Evolutionary conservation across 2,797 vertebrate species (phyloP), one percentile per base, ranked within the genome.

Genomic region (Triplophysa yarkandensis): DNA sequence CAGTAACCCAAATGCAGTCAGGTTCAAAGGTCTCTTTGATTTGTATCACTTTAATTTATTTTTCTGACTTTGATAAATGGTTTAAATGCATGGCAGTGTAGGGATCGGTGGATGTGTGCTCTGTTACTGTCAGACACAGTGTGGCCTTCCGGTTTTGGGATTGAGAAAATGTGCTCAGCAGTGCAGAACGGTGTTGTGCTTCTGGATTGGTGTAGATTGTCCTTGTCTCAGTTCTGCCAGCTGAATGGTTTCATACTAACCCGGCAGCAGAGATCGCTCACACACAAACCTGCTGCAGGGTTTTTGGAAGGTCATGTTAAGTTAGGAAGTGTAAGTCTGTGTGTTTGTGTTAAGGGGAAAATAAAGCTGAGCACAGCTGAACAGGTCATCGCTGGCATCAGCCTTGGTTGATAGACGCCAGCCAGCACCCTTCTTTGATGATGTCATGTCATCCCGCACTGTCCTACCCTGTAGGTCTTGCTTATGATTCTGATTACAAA

Each of bases 181-280:
- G 43, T 14, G 41, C 46, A 41, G 55, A 70, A 70, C 39, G 2
- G 27, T 32, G 43, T 8, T 46, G 41, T 34, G 28, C n/a, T 34
- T 34, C 1, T 30, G 28, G 19, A 61, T 1, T 17, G 28, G 27
- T 60, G 41, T 30, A 1, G 10, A 48, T 30, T 0, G 57, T 61
- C 69, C 43, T 71, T 62, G 68, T 61, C 39, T 50, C 43, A 14
- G 7, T 25, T 61, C 21, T 62, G 69, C 57, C 43, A 44, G 27
- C 6, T 61, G 41, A 36, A 9, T 46, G 28, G 1, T 61, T 48
- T 61, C 21, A 62, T 14, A 39, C 57, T 48, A 28, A 13, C 69
- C 57, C 14, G 48, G 44, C 16, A 44, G 43, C 43, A 44, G 6
- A 17, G 14, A n/a, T 6, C 14, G 32, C 28, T 32, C 27, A 32